Base-by-base conservation (phyloP, 2,888 invertebrate genomes). In the Xanthorhoe designata region DNA sequence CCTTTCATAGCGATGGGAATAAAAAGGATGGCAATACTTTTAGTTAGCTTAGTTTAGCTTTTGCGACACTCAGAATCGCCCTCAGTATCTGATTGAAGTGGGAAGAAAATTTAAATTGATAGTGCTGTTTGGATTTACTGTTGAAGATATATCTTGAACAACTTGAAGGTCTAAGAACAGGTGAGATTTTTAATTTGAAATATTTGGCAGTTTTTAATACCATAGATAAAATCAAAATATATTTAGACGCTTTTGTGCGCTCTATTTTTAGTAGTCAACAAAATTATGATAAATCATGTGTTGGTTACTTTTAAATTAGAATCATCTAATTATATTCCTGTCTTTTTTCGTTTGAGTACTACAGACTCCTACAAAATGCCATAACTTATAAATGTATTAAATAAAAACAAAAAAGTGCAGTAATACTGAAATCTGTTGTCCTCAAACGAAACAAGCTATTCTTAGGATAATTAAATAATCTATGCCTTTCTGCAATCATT, bases 401-500 rank as follows among this genome's bases (percentile, higher is more conserved):
- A 58, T 54, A 35, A 32, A 47, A 58, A 54, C 9, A 51, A 19
- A 55, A 54, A 56, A 61, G 18, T 57, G 61, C 50, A 60, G 19
- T 49, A 50, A 35, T 50, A 35, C n/a, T 38, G 9, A 32, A 66
- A 66, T 61, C 38, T 71, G 54, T 61, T 64, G 73, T 71, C 75
- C 71, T 79, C 74, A 75, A 80, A 71, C 72, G 75, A 67, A 64
- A 50, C 56, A 69, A 74, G 74, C 74, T 74, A 69, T 69, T 74
- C 71, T 77, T 87, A 88, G 85, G 79, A 69, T 83, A 85, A 84
- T 83, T 79, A 80, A 66, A 75, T 79, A 85, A 82, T 82, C 83
- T 79, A 62, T 75, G 83, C 83, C 81, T 88, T 90, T 91, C 88
- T 91, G 86, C 90, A 91, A 92, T 92, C 91, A 92, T 90, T 91